Conservation (phyloP, 2,113 vertebrate species). For the Eretmochelys imbricata region DNA sequence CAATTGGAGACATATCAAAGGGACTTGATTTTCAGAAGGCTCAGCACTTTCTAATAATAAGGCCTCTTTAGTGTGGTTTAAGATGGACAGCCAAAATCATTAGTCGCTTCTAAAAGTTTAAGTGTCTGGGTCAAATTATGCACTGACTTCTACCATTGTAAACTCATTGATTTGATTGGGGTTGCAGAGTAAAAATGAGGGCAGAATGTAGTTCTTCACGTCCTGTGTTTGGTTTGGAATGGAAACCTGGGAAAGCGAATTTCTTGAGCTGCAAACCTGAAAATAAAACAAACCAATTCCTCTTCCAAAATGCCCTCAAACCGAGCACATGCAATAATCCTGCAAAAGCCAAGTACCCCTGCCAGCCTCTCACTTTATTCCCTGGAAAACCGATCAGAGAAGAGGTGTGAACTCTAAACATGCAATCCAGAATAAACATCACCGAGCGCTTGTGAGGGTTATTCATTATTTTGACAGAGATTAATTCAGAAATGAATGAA, state of each 20-base stretch:
- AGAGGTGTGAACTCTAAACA: neutral
- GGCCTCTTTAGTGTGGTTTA: neutral
- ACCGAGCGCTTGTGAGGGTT: neutral
- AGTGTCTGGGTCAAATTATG: neutral
- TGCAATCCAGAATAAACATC: neutral
- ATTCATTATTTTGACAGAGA: neutral
- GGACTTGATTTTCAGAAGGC: neutral
- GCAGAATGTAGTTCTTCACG: neutral
- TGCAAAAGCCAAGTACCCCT: neutral
- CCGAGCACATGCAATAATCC: neutral
- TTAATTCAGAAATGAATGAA: neutral
- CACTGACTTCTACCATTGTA: neutral
- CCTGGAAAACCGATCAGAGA: neutral
- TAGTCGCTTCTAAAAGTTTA: neutral
- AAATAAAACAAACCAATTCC: neutral
- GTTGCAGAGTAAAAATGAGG: neutral
- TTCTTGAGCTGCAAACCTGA: neutral
- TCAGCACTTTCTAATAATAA: neutral
- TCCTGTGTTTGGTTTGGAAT: neutral
- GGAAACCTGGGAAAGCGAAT: neutral
- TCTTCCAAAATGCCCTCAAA: neutral
- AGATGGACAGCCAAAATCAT: neutral
- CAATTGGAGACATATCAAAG: neutral
- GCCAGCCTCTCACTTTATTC: neutral
- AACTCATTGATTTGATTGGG: neutral